Conservation (phyloP, 2,888 invertebrate species). For the Drosophila siamana region DNA sequence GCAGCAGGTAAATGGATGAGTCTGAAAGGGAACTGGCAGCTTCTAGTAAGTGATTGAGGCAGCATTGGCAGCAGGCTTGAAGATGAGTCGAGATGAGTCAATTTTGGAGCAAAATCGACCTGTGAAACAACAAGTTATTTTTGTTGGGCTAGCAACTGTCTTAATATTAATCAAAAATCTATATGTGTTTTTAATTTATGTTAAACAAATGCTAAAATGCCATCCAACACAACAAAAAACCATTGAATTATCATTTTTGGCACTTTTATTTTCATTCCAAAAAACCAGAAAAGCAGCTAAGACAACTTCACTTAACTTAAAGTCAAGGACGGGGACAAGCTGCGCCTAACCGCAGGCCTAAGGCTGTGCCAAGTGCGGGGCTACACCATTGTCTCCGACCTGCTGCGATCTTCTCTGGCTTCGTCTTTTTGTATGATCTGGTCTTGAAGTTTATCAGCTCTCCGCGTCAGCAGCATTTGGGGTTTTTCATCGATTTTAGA, state of each 20-base stretch:
- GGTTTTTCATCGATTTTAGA: conserved; percentile 35
- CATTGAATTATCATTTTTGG: conserved; percentile 66
- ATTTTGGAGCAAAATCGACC: conserved; percentile 10
- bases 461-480: conserved; percentile 27
- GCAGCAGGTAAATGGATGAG: not conserved
- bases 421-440: conserved; percentile 18
- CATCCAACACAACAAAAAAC: not conserved
- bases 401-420: conserved; percentile 18
- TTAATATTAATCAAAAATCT: conserved; percentile 48
- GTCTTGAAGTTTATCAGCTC: conserved; percentile 31
- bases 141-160: conserved; percentile 59
- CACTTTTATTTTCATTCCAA: conserved; percentile 69
- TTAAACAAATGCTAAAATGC: conserved; percentile 59
- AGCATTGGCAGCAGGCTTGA: conserved; percentile 22
- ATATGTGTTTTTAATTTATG: conserved; percentile 61
- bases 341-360: conserved; percentile 57
- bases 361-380: conserved; percentile 70
- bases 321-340: conserved; percentile 73
- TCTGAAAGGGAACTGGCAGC: conserved; percentile 18
- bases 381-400: conserved; percentile 60
- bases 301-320: conserved; percentile 53
- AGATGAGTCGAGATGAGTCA: conserved; percentile 46
- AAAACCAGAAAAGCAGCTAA: conserved; percentile 41
- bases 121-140: conserved; percentile 45
- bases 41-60: conserved; percentile 44